Base-by-base conservation (phyloP, 2,888 invertebrate species). In the Phragmatobia fuliginosa region DNA sequence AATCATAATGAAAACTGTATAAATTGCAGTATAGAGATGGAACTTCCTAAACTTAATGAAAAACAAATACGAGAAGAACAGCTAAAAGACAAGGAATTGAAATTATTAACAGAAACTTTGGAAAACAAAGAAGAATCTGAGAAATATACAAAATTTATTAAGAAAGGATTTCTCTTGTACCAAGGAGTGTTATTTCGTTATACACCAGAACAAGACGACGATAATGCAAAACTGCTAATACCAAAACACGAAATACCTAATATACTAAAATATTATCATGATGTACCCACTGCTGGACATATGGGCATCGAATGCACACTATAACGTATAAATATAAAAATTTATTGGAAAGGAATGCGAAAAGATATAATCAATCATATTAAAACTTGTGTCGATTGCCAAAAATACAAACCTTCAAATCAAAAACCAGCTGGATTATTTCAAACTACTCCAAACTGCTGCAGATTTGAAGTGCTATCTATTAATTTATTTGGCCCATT, bases 401-500 rank as follows among this genome's bases (percentile, higher is more conserved):
- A 65, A 65, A 52, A 36, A 16, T 56, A 65, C 32, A 65, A 56
- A 36, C 56, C 56, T 36, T 56, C 56, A 32, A 65, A 56, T n/a
- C 65, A 56, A 56, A 56, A 65, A 56, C 36, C 65, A 66, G 45
- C 58, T 68, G 31, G 65, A 64, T 25, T 64, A 45, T 33, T 56
- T 5, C 25, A 33, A 31, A 2, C 65, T 21, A 58, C 65, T 5
- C n/a, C 58, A 18, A 28, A 36, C 8, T 56, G n/a, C 18, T 36
- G 58, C 2, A 58, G 66, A 58, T 88, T 85, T 59, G 87, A 88
- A 68, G 79, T 80, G 0, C 10, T 89, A 3, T 71, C 87, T 0
- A 68, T 87, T n/a, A 87, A 88, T 66, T 66, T 88, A 1, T 87
- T 87, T 67, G 83, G 81, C 8, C 80, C 81, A 31, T 38, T 81